These are phyloP conservation scores for Eupithecia insigniata DNA, from an alignment of 2,888 invertebrate genomes.

Conservation along the genomic window DNA sequence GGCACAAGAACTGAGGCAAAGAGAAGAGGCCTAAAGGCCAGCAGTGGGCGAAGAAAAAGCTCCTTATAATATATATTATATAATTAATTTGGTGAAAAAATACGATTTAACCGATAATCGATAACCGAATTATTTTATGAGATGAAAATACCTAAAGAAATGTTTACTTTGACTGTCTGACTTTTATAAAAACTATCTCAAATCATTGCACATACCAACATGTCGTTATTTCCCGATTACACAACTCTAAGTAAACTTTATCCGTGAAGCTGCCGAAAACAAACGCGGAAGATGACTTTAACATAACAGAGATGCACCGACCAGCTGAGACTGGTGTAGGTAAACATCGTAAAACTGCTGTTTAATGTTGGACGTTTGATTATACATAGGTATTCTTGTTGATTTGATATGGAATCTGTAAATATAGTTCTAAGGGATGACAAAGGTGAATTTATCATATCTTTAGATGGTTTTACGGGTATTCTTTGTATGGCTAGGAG, in stretches of 20 bases:
- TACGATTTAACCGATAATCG: too few relatives aligned
- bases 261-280: constrained; percentile 24
- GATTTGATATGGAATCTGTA: constrained; percentile 8
- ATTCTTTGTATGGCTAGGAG: too few relatives aligned
- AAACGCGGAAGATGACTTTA: constrained; percentile 41
- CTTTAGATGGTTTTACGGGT: too few relatives aligned
- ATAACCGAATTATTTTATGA: too few relatives aligned
- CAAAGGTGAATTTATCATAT: background rate
- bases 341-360: constrained; percentile 45
- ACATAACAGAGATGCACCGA: constrained; percentile 41
- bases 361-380: constrained; percentile 30
- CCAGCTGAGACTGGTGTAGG: constrained; percentile 38
- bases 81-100: too few relatives aligned
- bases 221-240: constrained; percentile 4
- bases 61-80: too few relatives aligned
- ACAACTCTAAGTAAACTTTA: constrained; percentile 25
- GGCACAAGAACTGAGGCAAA: too few relatives aligned
- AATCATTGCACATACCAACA: background rate
- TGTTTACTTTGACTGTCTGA: too few relatives aligned
- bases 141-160: too few relatives aligned
- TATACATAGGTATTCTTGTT: too few relatives aligned
- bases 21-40: too few relatives aligned
- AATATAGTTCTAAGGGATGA: background rate
- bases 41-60: too few relatives aligned
- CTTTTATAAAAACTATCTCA: background rate